Evolutionary conservation across 2,888 invertebrate genomes (phyloP).

Genomic region (Spatulosminthurus flaviceps): DNA sequence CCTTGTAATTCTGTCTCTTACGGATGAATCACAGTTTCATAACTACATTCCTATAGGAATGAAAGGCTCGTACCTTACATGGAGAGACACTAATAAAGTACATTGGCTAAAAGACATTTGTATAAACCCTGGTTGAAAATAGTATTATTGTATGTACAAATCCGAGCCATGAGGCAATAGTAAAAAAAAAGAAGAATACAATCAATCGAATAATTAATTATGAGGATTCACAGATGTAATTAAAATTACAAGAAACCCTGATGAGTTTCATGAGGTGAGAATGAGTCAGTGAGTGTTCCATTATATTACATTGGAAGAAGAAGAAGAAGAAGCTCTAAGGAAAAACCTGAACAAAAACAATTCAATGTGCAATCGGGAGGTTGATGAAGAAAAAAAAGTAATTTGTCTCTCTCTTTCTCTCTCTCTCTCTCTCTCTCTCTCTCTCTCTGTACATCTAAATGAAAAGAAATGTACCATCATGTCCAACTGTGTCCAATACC

Average conservation of each 20-base stretch:
- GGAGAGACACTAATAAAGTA: not conserved
- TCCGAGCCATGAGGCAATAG: not conserved
- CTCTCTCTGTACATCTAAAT: too few species aligned
- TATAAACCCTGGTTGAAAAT: not conserved
- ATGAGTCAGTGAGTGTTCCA: constrained; percentile 13
- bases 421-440: too few species aligned
- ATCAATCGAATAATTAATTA: constrained; percentile 64
- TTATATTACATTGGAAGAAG: not conserved
- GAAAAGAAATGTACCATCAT: not conserved
- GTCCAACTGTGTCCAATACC: not conserved
- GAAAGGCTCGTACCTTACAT: not conserved
- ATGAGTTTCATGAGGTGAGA: constrained; percentile 46
- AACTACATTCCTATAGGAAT: not conserved
- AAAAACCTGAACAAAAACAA: not conserved
- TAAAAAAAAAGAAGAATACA: constrained; percentile 24
- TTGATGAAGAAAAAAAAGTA: constrained; percentile 8
- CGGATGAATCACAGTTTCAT: not conserved
- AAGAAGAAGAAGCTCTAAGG: not conserved
- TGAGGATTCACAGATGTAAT: constrained; percentile 59
- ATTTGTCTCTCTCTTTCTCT: not conserved
- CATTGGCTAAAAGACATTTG: not conserved
- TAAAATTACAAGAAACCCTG: constrained; percentile 63
- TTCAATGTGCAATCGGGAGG: constrained; percentile 14
- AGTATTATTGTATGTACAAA: not conserved
- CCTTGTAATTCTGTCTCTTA: not conserved